phyloP scores from a whole-genome alignment of 2,888 invertebrate genomes.

The Amphipyra berbera region DNA sequence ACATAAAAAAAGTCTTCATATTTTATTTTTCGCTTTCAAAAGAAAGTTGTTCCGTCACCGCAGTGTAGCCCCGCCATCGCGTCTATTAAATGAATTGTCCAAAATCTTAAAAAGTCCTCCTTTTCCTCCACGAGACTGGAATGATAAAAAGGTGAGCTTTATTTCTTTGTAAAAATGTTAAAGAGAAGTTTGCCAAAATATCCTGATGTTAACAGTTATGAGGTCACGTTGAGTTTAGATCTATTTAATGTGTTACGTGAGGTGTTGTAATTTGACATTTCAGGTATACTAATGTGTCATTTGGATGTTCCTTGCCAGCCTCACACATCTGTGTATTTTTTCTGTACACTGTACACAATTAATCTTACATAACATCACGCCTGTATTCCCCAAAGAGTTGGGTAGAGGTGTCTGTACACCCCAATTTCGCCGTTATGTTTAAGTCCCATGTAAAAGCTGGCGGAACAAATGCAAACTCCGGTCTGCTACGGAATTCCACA shows the following conservation, averaged over 20 bases:
- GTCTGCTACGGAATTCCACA: too few species aligned
- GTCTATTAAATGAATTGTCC: conserved; percentile 16
- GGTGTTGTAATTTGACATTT: background rate
- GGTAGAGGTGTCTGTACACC: too few species aligned
- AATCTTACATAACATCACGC: too few species aligned
- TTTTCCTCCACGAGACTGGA: conserved; percentile 22
- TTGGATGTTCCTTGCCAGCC: background rate
- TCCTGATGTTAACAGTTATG: background rate
- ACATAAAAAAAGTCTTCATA: background rate
- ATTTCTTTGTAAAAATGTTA: conserved; percentile 6
- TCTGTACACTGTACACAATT: too few species aligned
- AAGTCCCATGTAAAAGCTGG: too few species aligned
- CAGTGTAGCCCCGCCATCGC: conserved; percentile 12
- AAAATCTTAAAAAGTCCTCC: conserved; percentile 13
- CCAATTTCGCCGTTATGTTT: too few species aligned
- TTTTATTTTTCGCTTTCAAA: conserved; percentile 6
- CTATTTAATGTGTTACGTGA: conserved; percentile 5
- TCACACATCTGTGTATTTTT: too few species aligned
- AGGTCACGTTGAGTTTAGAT: background rate
- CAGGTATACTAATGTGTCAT: background rate
- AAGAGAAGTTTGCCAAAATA: conserved; percentile 13
- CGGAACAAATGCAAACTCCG: too few species aligned
- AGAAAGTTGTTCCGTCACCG: conserved; percentile 1
- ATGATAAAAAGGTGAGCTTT: conserved; percentile 20
- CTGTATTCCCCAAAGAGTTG: too few species aligned